Evolutionary conservation across 2,797 vertebrate species (phyloP).

Genomic region (Danionella dracula): DNA sequence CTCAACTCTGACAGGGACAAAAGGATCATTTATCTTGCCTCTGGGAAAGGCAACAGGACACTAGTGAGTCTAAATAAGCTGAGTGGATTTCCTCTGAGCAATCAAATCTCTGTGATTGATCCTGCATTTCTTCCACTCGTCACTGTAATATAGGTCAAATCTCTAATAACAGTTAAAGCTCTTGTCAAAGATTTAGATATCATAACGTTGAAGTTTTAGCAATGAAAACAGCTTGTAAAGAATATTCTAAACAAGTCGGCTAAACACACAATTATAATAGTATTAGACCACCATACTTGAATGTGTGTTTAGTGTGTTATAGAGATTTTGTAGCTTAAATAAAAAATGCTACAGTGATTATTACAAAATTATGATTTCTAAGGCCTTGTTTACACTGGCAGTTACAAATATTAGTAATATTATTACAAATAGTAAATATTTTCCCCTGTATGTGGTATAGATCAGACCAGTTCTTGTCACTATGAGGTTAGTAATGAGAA

Average conservation of each 20-base stretch:
- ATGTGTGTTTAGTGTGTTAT: background rate
- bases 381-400: too few relatives aligned
- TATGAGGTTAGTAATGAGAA: too few relatives aligned
- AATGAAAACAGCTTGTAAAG: background rate
- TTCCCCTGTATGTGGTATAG: too few relatives aligned
- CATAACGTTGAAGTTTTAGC: background rate
- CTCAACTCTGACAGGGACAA: conserved; percentile 14
- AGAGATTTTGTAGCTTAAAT: too few relatives aligned
- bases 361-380: too few relatives aligned
- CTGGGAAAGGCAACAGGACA: conserved; percentile 17
- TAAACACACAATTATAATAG: background rate
- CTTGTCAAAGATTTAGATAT: background rate
- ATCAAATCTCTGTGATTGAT: conserved; percentile 11
- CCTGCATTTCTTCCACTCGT: background rate
- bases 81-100: conserved; percentile 7
- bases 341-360: too few relatives aligned
- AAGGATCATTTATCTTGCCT: conserved; percentile 9
- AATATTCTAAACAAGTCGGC: background rate
- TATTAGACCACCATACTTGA: background rate
- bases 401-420: too few relatives aligned
- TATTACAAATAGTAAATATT: too few relatives aligned
- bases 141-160: too few relatives aligned
- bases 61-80: conserved; percentile 19
- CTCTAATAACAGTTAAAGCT: background rate
- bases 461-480: too few relatives aligned